These are phyloP conservation scores for Smutsia temminckii DNA, from an alignment of 2,797 vertebrate species.

Conservation along the genomic window DNA sequence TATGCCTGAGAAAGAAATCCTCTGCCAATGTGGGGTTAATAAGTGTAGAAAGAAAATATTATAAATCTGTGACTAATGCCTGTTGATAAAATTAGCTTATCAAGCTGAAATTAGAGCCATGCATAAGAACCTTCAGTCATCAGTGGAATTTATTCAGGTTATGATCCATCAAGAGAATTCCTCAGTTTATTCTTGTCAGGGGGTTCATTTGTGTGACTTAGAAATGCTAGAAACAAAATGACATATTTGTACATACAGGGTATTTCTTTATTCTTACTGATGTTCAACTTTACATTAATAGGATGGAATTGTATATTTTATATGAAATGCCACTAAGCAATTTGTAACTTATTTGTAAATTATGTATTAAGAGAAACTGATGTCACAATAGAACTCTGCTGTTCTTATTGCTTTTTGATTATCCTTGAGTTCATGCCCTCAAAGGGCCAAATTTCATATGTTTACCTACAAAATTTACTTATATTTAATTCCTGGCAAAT, in stretches of 20 bases:
- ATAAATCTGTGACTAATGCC: constrained; percentile 71
- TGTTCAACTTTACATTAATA: constrained; percentile 45
- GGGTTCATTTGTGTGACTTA: constrained; percentile 47
- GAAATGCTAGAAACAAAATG: constrained; percentile 58
- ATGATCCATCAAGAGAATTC: constrained; percentile 13
- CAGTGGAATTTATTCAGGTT: constrained; percentile 25
- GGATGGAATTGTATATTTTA: constrained; percentile 64
- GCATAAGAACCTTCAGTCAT: not conserved
- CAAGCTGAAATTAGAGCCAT: constrained; percentile 2
- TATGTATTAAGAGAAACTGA: constrained; percentile 56
- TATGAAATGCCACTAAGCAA: constrained; percentile 56
- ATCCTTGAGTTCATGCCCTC: constrained; percentile 19
- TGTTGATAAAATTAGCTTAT: constrained; percentile 37
- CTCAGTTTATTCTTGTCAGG: not conserved
- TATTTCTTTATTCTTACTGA: constrained; percentile 46
- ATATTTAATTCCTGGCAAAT: constrained; percentile 49
- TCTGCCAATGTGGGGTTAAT: constrained; percentile 86
- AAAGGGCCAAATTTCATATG: constrained; percentile 1
- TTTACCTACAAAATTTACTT: constrained; percentile 35
- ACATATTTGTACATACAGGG: constrained; percentile 10
- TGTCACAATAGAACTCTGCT: constrained; percentile 52
- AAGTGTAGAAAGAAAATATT: constrained; percentile 86
- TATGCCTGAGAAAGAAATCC: constrained; percentile 85
- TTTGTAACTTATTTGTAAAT: constrained; percentile 73
- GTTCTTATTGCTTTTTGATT: constrained; percentile 52